Percentiles rank a stretch among this genome's conserved stretches.
Evolutionary conservation across 2,797 vertebrate genomes (phyloP).

Genomic region (Coilia nasus): DNA sequence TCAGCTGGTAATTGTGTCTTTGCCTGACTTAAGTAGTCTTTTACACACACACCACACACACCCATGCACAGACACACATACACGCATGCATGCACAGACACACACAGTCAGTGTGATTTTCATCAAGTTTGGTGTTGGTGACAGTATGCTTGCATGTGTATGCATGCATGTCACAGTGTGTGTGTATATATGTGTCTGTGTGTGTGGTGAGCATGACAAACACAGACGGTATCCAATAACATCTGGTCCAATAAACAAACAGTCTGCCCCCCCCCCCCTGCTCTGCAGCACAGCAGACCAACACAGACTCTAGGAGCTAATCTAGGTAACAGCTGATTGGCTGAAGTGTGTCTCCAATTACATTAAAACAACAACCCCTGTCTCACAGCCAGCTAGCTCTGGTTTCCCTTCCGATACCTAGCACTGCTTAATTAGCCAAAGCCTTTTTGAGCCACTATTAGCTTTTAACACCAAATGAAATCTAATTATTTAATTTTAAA

Average conservation of each 20-base stretch:
- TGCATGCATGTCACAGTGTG: too few relatives aligned
- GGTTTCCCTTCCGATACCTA: background rate
- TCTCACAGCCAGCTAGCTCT: background rate
- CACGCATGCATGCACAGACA: background rate
- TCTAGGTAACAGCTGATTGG: background rate
- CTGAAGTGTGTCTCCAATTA: background rate
- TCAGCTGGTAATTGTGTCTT: background rate
- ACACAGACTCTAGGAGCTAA: background rate
- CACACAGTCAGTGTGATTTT: background rate
- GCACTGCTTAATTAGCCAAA: background rate
- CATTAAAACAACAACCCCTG: background rate
- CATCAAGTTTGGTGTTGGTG: background rate
- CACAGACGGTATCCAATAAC: conserved; percentile 11
- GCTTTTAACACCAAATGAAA: background rate
- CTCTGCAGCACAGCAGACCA: background rate
- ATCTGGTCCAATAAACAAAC: background rate
- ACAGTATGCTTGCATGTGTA: background rate
- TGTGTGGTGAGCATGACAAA: background rate
- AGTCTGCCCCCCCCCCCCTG: background rate
- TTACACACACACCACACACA: background rate
- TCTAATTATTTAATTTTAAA: background rate
- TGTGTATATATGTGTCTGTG: background rate
- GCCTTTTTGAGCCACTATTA: background rate
- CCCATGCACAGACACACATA: conserved; percentile 7
- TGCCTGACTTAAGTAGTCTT: conserved; percentile 1